phyloP scores from a whole-genome alignment of 2,888 invertebrate genomes.

The Malthinus seriepunctatus region DNA sequence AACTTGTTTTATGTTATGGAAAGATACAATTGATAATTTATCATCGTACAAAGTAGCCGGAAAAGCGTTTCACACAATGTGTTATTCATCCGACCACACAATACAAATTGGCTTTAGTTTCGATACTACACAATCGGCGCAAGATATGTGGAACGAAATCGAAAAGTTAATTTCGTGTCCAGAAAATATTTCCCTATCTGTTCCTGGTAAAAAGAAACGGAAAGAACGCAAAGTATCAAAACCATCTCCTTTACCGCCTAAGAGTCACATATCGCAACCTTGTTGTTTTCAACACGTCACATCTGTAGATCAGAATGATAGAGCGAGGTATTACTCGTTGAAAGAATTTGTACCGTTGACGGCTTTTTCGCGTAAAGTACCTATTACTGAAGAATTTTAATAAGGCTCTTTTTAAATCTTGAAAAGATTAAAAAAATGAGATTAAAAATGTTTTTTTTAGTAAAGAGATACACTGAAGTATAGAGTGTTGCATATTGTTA shows the following conservation, averaged over 20 bases:
- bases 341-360: conserved; percentile 63
- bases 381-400: conserved; percentile 30
- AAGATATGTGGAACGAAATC: conserved; percentile 70
- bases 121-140: conserved; percentile 73
- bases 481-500: neutral
- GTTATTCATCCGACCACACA: conserved; percentile 75
- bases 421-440: no score
- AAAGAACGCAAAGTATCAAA: conserved; percentile 60
- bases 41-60: conserved; percentile 73
- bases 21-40: conserved; percentile 78
- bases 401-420: neutral
- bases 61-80: conserved; percentile 81
- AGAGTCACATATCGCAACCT: conserved; percentile 81
- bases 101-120: conserved; percentile 79
- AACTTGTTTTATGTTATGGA: conserved; percentile 81
- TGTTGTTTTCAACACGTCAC: conserved; percentile 86
- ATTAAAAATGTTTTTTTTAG: neutral
- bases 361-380: conserved; percentile 29
- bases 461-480: neutral
- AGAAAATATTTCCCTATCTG: conserved; percentile 75
- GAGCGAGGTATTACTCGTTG: conserved; percentile 67
- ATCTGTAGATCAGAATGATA: conserved; percentile 71
- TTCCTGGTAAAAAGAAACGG: conserved; percentile 57
- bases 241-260: conserved; percentile 68
- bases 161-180: conserved; percentile 74